Evolutionary conservation across 2,888 invertebrate genomes (phyloP), one percentile per base, ranked within the genome.

Genomic region (Eristalinus aeneus): DNA sequence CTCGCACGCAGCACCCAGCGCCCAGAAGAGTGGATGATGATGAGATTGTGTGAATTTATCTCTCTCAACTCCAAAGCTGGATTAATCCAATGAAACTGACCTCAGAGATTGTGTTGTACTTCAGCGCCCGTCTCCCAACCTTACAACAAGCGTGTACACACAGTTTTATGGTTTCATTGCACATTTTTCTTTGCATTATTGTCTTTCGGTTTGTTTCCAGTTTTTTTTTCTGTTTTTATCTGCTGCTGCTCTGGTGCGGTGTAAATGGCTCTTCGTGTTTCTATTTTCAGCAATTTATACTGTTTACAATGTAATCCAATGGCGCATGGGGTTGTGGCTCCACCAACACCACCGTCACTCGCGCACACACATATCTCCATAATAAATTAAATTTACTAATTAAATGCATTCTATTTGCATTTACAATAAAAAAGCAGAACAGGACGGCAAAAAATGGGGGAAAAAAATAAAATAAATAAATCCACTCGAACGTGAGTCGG

Each of bases 71-170:
- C 34, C 8, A 31, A 58, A 64, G 75, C 69, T 81, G 63, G 61
- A 81, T 81, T 75, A 81, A 75, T 75, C 69, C 80, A 71, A 75
- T 75, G 64, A 81, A 81, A 81, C 80, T 75, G 80, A 81, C 80
- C 75, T 75, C 75, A 69, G 69, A 75, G 69, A 81, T 75, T 69
- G 23, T 80, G 46, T 46, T 46, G n/a, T n/a, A 2, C 54, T 68
- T 80, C 20, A 34, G n/a, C 54, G 54, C 34, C 20, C 53, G 20
- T 16, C 54, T 22, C 54, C 12, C 39, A 12, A 1, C 5, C n/a
- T 12, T 9, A 1, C 39, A 0, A 9, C 12, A n/a, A n/a, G 46
- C n/a, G 46, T 46, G 46, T 46, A 46, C 46, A 16, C 54, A 69
- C 80, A 80, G 64, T 80, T 80, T 5, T 80, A 74, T 80, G 80